A percentile compares a stretch with the other conserved stretches of the same genome.
Evolutionary conservation across 2,888 invertebrate genomes (phyloP).

Genomic region (Adelphocoris suturalis): DNA sequence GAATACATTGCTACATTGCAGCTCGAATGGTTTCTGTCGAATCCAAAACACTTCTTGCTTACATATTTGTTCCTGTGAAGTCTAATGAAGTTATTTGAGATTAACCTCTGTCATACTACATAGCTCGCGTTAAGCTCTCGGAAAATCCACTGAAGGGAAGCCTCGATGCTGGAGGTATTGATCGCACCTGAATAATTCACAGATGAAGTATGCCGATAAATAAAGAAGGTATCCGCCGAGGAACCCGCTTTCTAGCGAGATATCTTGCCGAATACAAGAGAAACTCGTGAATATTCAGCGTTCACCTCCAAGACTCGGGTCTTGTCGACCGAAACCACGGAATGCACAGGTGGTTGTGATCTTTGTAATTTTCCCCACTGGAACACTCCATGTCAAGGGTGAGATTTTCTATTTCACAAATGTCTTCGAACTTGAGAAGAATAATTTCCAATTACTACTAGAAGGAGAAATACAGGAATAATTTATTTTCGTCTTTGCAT

Average conservation of each 20-base stretch:
- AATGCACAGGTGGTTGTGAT: conserved; percentile 43
- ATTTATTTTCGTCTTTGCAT: too few species aligned
- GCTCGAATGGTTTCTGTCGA: too few species aligned
- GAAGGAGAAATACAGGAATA: too few species aligned
- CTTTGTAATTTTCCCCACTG: not conserved
- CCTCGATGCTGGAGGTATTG: conserved; percentile 35
- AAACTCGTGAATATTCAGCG: conserved; percentile 28
- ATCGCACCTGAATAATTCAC: conserved; percentile 34
- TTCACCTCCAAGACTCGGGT: not conserved
- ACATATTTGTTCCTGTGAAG: too few species aligned
- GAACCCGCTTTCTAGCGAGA: not conserved
- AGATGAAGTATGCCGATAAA: conserved; percentile 2
- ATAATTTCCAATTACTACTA: too few species aligned
- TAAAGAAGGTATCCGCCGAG: not conserved
- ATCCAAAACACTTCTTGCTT: too few species aligned
- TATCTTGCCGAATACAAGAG: not conserved
- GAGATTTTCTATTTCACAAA: not conserved
- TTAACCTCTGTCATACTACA: too few species aligned
- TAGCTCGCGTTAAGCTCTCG: too few species aligned
- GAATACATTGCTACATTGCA: too few species aligned
- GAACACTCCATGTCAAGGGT: not conserved
- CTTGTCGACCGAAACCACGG: not conserved
- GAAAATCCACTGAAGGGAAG: not conserved
- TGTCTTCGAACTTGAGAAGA: too few species aligned
- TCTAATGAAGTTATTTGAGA: too few species aligned